Conservation (phyloP, 2,113 vertebrate genomes). For the Megaceryle maxima region DNA sequence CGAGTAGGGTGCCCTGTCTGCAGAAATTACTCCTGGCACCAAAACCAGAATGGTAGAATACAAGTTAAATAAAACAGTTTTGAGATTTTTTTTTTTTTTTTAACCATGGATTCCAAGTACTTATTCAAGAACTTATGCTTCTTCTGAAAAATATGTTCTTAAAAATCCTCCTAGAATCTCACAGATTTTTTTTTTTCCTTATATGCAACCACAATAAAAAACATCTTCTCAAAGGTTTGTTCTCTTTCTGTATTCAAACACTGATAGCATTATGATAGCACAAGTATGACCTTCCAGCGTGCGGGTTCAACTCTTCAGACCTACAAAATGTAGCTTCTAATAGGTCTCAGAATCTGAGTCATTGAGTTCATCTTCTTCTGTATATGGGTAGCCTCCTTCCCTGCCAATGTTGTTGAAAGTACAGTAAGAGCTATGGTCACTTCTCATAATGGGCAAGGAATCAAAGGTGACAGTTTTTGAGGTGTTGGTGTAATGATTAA, state of each 20-base stretch:
- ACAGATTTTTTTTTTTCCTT: constrained; percentile 9
- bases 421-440: constrained; percentile 90
- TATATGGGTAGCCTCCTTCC: constrained; percentile 86
- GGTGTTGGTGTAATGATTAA: constrained; percentile 95
- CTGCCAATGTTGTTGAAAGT: constrained; percentile 95
- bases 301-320: not conserved
- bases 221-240: constrained; percentile 57
- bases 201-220: constrained; percentile 42
- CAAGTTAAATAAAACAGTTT: constrained; percentile 72
- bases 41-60: constrained; percentile 66
- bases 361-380: constrained; percentile 92
- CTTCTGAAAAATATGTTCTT: constrained; percentile 77
- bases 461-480: constrained; percentile 95
- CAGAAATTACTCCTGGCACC: constrained; percentile 71
- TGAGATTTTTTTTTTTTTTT: constrained; percentile 48
- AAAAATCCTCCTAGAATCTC: constrained; percentile 70
- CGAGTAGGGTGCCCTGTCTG: constrained; percentile 66
- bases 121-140: constrained; percentile 71
- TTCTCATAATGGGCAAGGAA: constrained; percentile 87
- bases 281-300: constrained; percentile 45
- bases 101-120: constrained; percentile 66
- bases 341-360: constrained; percentile 99
- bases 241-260: constrained; percentile 18
- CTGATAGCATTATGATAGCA: constrained; percentile 30
- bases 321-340: constrained; percentile 71